These are phyloP conservation scores for Arbacia lixula DNA, from an alignment of 53 echinoderm and acorn worm genomes.

Conservation along the genomic window DNA sequence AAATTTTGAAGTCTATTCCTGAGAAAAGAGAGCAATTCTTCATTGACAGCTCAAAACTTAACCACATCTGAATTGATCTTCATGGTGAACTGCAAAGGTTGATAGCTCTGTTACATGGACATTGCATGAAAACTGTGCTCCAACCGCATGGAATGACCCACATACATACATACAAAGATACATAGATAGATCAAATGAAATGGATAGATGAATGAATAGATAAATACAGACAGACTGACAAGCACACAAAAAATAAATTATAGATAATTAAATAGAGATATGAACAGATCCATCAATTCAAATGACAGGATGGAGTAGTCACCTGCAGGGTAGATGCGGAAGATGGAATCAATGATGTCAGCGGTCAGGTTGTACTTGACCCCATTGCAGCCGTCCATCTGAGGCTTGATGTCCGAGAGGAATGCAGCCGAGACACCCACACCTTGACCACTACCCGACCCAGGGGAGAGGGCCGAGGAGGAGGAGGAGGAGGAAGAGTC, in stretches of 20 bases:
- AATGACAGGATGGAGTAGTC: too few species aligned
- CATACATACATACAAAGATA: not conserved
- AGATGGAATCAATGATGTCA: conserved; percentile 97
- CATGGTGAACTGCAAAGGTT: too few species aligned
- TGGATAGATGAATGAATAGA: not conserved
- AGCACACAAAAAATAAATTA: not conserved
- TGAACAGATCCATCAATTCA: not conserved
- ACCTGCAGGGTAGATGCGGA: conserved; percentile 99
- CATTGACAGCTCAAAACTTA: too few species aligned
- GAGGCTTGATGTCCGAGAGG: conserved; percentile 93
- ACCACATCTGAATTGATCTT: too few species aligned
- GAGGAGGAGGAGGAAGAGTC: not conserved
- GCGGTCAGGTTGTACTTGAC: conserved; percentile 98
- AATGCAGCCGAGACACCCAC: conserved; percentile 95
- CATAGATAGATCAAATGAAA: too few species aligned
- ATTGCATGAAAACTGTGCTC: too few species aligned
- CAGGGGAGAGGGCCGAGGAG: not conserved
- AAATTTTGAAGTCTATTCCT: too few species aligned
- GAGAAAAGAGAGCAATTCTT: too few species aligned
- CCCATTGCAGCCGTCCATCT: conserved; percentile 96
- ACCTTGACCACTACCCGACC: conserved; percentile 42
- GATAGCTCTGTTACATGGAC: too few species aligned
- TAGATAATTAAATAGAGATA: not conserved
- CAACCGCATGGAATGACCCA: too few species aligned
- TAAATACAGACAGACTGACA: not conserved